Percentiles rank a stretch among this genome's conserved stretches.
These are phyloP conservation scores for Limnephilus marmoratus DNA, from an alignment of 2,888 invertebrate genomes.

Conservation along the genomic window DNA sequence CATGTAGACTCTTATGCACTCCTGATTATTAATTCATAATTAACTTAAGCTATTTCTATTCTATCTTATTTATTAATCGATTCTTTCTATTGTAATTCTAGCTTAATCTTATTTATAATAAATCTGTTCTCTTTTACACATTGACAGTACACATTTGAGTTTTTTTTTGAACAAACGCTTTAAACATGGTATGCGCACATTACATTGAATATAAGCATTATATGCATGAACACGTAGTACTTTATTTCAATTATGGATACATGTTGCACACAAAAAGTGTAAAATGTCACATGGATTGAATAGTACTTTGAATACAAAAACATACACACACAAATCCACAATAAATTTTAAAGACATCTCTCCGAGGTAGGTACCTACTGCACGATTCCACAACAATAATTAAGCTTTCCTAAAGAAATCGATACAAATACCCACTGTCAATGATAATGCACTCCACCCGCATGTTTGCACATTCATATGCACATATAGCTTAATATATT, in stretches of 20 bases:
- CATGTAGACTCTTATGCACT: slow-evolving; percentile 80
- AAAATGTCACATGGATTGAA: neutral
- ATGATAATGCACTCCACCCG: neutral
- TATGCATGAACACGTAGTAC: neutral
- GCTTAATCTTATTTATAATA: slow-evolving; percentile 50
- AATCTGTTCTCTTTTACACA: slow-evolving; percentile 53
- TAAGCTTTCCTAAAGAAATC: neutral
- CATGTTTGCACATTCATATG: neutral
- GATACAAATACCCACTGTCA: neutral
- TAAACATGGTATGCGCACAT: neutral
- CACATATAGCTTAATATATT: neutral
- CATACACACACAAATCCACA: neutral
- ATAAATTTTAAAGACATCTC: neutral
- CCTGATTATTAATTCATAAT: slow-evolving; percentile 42
- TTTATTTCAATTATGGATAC: neutral
- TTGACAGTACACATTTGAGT: slow-evolving; percentile 37
- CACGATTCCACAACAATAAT: neutral
- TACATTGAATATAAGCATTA: neutral
- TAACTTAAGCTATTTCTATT: slow-evolving; percentile 50
- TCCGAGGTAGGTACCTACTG: neutral
- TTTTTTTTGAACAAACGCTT: slow-evolving; percentile 41
- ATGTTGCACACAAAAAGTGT: neutral
- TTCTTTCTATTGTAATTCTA: slow-evolving; percentile 42
- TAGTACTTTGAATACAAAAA: neutral
- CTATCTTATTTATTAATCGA: slow-evolving; percentile 43